Conservation (phyloP, 2,797 vertebrate species). For the Cossypha niveicapilla region DNA sequence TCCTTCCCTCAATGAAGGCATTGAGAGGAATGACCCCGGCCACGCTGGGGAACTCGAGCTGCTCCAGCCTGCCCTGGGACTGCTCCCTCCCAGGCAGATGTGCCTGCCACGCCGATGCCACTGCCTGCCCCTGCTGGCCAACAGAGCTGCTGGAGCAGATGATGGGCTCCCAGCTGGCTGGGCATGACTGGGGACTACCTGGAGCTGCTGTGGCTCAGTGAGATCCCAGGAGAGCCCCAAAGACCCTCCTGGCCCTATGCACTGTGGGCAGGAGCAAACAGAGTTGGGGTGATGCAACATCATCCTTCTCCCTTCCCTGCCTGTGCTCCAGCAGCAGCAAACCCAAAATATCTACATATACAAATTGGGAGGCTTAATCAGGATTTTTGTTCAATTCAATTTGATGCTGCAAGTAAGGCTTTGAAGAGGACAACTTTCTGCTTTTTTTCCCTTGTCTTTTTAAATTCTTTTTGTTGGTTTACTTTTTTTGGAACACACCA, state of each 20-base stretch:
- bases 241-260: not conserved
- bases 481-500: not conserved
- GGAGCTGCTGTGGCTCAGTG: fast-evolving
- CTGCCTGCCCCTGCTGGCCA: not conserved
- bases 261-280: not conserved
- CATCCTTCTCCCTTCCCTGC: not conserved
- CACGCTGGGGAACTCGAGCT: fast-evolving
- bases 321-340: not conserved
- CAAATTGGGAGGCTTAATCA: not conserved
- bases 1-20: not conserved
- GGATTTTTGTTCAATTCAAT: not conserved
- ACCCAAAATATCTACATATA: not conserved
- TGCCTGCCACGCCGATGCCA: not conserved
- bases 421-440: not conserved
- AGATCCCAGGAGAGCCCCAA: not conserved
- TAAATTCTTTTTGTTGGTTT: not conserved
- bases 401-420: not conserved
- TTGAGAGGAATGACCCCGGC: not conserved
- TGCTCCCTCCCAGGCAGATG: not conserved
- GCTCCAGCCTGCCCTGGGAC: not conserved
- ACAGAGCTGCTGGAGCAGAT: not conserved
- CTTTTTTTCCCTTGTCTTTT: not conserved
- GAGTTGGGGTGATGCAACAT: not conserved
- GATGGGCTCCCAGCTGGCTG: fast-evolving
- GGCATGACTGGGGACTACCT: too few relatives aligned